Base-by-base conservation (phyloP, 2,888 invertebrate genomes). In the Cantharis rustica region DNA sequence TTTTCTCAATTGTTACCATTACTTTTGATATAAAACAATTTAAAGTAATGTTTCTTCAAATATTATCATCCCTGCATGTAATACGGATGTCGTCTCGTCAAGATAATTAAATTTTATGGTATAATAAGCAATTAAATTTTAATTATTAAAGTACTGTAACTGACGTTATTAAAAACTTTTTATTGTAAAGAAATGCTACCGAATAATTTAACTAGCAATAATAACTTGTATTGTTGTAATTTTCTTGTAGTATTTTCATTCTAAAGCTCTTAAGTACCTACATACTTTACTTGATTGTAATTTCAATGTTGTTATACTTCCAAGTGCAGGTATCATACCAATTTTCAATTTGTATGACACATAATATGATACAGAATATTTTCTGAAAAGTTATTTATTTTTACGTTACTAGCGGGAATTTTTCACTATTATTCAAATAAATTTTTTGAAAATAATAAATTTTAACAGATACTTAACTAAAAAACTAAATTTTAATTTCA, bases 1-100 rank as follows among this genome's bases (percentile, higher is more conserved):
- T 77, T 76, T 80, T 79, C 79, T 72, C 75, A 74, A 78, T 78
- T 78, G 76, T 74, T 74, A 26, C 66, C 75, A 77, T 77, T 77
- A 77, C 73, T 75, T 72, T 61, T 70, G 75, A 77, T 69, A 69
- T 68, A 68, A 69, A 69, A 72, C 68, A 61, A 47, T 47, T 47
- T 47, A 47, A 47, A 47, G 47, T 47, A 47, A 47, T 47, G 47
- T 47, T 47, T 47, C 47, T 47, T 47, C 47, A 47, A 47, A 47
- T 47, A 47, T 47, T 47, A 47, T 47, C 47, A 47, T 47, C n/a
- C 47, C 47, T 47, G 47, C 47, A 47, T 47, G 47, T 47, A 47
- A 47, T n/a, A 47, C 47, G 47, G n/a, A 47, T 47, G 47, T 47
- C 47, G 47, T 47, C 47, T 47, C 47, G 47, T 47, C 47, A 47